Evolutionary conservation across 2,797 vertebrate species (phyloP), one percentile per base, ranked within the genome.

Genomic region (Muscicapa striata): DNA sequence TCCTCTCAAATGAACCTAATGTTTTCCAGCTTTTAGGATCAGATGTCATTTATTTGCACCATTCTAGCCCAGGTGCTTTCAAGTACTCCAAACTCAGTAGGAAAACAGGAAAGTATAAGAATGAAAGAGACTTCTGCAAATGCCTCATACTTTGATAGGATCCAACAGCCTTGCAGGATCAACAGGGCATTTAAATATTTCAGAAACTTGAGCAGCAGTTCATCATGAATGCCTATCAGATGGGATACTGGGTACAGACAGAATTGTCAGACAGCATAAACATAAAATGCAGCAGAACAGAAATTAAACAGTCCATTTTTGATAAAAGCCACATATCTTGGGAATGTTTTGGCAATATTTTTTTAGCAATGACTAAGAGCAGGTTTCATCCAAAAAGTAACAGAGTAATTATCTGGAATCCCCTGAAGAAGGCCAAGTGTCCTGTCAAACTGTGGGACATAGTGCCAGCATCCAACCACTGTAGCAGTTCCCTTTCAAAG

Each of bases 41-140:
- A 88, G 84, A 82, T 93, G 85, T 57, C 79, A 67, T 91, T 86
- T 91, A 82, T 95, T 95, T 92, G 59, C 73, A 78, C 73, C 89
- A 69, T 87, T 95, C 59, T 48, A 89, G 40, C 13, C 59, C 83
- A 94, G 77, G 87, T 94, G 70, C 80, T 93, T 74, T 63, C 59
- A 90, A 82, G 63, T 90, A 75, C 67, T 88, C 63, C 45, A 87
- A 73, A 85, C 6, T 2, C 0, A 76, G 51, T 11, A 70, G 27
- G 48, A 75, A 93, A 91, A 88, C 3, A 73, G 19, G 24, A 70
- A 90, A 87, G 18, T 3, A 0, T 32, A 68, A 58, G n/a, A 85
- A 62, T 23, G n/a, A 85, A 79, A 49, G 72, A 89, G 64, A 85
- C 3, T 43, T 68, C 82, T 91, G 38, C 2, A 3, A 86, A 46